phyloP scores from a whole-genome alignment of 2,797 vertebrate species.

The Tympanoctomys barrerae region DNA sequence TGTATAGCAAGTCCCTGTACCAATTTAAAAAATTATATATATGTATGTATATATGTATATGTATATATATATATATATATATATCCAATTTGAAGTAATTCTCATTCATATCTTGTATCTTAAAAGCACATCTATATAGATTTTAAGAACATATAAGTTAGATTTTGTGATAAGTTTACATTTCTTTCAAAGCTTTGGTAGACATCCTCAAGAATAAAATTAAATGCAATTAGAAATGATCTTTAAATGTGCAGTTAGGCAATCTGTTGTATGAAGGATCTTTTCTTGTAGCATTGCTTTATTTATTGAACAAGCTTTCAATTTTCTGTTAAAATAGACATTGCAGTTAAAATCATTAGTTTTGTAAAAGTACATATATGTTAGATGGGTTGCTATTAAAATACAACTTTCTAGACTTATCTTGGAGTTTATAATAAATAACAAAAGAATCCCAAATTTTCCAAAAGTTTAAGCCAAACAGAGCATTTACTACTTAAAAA shows the following conservation, averaged over 20 bases:
- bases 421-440: constrained; percentile 49
- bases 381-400: constrained; percentile 12
- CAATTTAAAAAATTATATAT: too few relatives aligned
- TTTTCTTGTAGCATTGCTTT: constrained; percentile 55
- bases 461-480: not conserved
- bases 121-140: not conserved
- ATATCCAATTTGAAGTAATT: not conserved
- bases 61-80: not conserved
- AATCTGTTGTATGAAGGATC: not conserved
- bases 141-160: not conserved
- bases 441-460: constrained; percentile 39
- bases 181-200: constrained; percentile 55
- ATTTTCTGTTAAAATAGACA: constrained; percentile 51
- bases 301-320: constrained; percentile 39
- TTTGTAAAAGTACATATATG: not conserved
- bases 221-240: constrained; percentile 34
- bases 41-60: too few relatives aligned
- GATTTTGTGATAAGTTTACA: constrained; percentile 50
- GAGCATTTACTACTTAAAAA: constrained; percentile 55
- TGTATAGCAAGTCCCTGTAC: too few relatives aligned
- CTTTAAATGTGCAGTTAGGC: not conserved
- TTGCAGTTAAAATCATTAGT: constrained; percentile 26
- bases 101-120: not conserved
- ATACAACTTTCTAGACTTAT: constrained; percentile 59
- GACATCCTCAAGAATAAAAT: constrained; percentile 30